phyloP scores from a whole-genome alignment of 37 sponge, comb jelly and placozoan species.

The Ianthella basta region DNA sequence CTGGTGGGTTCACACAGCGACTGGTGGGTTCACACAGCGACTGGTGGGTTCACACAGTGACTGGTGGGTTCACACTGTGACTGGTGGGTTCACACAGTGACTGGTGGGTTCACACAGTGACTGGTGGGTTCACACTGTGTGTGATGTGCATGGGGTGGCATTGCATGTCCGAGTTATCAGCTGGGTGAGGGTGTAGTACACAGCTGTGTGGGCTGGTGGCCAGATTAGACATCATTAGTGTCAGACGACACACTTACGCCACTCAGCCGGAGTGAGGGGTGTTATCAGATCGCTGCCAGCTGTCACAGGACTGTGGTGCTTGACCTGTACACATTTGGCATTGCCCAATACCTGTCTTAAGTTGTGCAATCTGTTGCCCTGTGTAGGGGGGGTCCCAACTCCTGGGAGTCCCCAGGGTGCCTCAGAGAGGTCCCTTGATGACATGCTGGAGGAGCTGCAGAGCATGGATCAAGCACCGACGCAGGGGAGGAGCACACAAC shows the following conservation, averaged over 20 bases:
- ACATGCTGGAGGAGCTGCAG: slow-evolving; percentile 76
- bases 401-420: slow-evolving; percentile 3
- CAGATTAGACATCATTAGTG: neutral
- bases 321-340: too few relatives aligned
- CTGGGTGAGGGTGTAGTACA: too few relatives aligned
- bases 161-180: neutral
- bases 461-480: slow-evolving; percentile 53
- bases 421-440: slow-evolving; percentile 48
- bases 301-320: too few relatives aligned
- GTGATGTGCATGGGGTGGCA: neutral
- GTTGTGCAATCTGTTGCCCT: neutral
- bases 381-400: neutral
- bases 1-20: too few relatives aligned
- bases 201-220: neutral
- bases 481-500: slow-evolving; percentile 7
- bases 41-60: too few relatives aligned
- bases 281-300: too few relatives aligned
- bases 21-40: too few relatives aligned
- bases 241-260: neutral
- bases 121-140: too few relatives aligned
- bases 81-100: too few relatives aligned
- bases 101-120: too few relatives aligned
- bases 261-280: neutral
- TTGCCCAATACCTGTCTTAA: too few relatives aligned
- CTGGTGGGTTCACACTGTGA: too few relatives aligned